phyloP scores from a whole-genome alignment of 2,113 vertebrate species.

The Nesospiza acunhae region DNA sequence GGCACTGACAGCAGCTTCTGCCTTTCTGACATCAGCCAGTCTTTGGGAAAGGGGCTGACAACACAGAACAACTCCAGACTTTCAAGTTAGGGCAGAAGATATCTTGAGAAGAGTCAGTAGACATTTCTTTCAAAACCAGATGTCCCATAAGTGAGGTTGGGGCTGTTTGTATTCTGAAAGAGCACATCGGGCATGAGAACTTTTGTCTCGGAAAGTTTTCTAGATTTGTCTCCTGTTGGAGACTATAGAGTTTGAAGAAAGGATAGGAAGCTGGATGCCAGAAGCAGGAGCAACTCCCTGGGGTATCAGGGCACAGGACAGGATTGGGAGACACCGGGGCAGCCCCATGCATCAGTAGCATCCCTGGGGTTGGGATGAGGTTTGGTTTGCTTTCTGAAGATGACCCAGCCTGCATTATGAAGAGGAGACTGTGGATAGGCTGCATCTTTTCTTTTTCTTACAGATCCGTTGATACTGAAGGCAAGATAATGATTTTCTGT shows the following conservation, averaged over 20 bases:
- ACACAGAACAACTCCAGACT: not conserved
- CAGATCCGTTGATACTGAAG: not conserved
- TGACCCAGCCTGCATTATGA: not conserved
- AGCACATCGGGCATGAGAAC: not conserved
- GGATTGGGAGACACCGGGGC: not conserved
- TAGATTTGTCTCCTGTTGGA: not conserved
- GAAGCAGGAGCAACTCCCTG: not conserved
- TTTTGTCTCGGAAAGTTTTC: not conserved
- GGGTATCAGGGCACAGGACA: not conserved
- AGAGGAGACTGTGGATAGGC: not conserved
- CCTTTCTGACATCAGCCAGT: not conserved
- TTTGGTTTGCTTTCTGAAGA: not conserved
- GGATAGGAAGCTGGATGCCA: not conserved
- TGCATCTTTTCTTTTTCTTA: not conserved
- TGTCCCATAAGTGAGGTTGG: not conserved
- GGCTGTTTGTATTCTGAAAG: not conserved
- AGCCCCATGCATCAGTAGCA: fast-evolving
- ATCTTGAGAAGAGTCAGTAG: not conserved
- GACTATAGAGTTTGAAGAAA: not conserved
- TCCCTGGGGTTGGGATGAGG: not conserved
- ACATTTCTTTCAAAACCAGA: not conserved
- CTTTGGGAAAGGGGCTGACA: not conserved
- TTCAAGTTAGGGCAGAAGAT: not conserved
- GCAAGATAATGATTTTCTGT: fast-evolving
- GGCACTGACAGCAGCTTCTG: not conserved